Percentiles rank a stretch among this genome's conserved stretches.
Evolutionary conservation across 37 sponge, comb jelly and placozoan genomes (phyloP).

Genomic region (Halichondria panicea): DNA sequence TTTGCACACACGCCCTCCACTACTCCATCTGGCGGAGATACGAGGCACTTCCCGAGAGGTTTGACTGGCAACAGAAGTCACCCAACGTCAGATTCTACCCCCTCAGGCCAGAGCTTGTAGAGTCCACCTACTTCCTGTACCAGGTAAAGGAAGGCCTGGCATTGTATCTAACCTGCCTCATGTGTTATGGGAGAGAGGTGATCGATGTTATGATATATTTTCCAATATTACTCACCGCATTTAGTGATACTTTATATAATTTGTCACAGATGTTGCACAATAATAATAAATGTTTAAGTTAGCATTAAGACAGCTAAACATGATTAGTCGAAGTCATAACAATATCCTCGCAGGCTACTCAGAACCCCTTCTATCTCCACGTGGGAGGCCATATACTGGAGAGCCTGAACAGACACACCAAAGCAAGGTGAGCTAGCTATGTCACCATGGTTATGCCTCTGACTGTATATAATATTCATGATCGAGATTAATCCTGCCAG

Average conservation of each 20-base stretch:
- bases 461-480: neutral
- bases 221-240: no score
- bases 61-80: conserved; percentile 72
- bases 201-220: no score
- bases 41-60: conserved; percentile 91
- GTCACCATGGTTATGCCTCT: neutral
- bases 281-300: no score
- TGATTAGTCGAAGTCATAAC: neutral
- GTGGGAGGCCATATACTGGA: conserved; percentile 91
- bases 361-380: conserved; percentile 94
- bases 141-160: conserved; percentile 41
- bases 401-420: conserved; percentile 73
- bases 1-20: conserved; percentile 92
- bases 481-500: neutral
- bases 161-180: no score
- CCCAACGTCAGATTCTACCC: conserved; percentile 91
- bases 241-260: no score
- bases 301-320: neutral
- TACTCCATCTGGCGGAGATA: conserved; percentile 94
- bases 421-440: conserved; percentile 52
- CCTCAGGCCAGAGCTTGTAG: conserved; percentile 93
- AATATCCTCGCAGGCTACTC: conserved; percentile 67
- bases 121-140: conserved; percentile 95
- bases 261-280: no score
- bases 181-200: no score